Percentiles rank a stretch among this genome's conserved stretches.
These are phyloP conservation scores for Philopedon plagiatum DNA, from an alignment of 2,888 invertebrate genomes.

Conservation along the genomic window DNA sequence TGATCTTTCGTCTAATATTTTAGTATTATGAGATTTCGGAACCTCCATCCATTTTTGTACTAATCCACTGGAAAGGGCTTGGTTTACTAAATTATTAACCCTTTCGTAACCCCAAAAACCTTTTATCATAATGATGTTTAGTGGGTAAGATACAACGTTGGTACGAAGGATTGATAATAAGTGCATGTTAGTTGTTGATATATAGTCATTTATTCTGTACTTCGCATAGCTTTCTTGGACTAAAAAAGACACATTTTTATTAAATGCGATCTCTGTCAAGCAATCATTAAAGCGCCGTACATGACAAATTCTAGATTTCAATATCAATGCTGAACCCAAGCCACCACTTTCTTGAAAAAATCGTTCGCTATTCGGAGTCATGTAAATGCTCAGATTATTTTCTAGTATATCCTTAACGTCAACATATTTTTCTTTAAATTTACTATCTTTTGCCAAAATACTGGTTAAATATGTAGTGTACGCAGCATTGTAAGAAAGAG, in stretches of 20 bases:
- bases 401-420: conserved; percentile 56
- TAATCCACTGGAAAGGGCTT: conserved; percentile 58
- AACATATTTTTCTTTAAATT: conserved; percentile 56
- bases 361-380: conserved; percentile 40
- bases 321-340: conserved; percentile 6
- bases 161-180: conserved; percentile 55
- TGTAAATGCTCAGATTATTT: conserved; percentile 56
- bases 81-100: conserved; percentile 57
- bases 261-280: conserved; percentile 53
- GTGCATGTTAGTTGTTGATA: conserved; percentile 51
- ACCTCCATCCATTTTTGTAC: conserved; percentile 50
- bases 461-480: conserved; percentile 59
- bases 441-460: conserved; percentile 54
- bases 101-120: conserved; percentile 61
- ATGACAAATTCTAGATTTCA: conserved; percentile 50
- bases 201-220: conserved; percentile 57
- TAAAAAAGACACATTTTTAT: conserved; percentile 56
- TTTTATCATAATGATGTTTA: conserved; percentile 62
- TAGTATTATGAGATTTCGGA: conserved; percentile 31
- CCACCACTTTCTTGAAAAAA: neutral
- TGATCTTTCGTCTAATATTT: neutral
- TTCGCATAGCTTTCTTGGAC: conserved; percentile 58
- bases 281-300: conserved; percentile 53
- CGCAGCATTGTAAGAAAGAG: conserved; percentile 54
- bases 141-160: conserved; percentile 60